Conservation (phyloP, 2,797 vertebrate genomes). For the Scolopax bukidnonensis region DNA sequence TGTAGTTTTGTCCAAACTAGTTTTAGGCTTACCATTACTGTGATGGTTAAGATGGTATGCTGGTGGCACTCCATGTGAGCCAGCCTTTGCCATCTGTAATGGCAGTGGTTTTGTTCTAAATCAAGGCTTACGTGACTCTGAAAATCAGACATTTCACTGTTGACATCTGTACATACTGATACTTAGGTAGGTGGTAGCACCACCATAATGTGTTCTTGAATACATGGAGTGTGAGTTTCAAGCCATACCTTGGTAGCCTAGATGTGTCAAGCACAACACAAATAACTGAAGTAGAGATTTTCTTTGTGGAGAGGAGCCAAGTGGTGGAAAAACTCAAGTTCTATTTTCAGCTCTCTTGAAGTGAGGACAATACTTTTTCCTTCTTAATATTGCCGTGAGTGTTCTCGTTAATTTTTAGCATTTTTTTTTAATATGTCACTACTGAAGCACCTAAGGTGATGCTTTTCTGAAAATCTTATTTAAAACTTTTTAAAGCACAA, state of each 20-base stretch:
- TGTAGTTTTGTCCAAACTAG: background rate
- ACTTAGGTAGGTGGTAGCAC: background rate
- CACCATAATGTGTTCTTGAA: background rate
- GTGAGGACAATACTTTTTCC: background rate
- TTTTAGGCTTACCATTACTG: background rate
- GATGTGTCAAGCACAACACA: background rate
- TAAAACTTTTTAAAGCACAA: background rate
- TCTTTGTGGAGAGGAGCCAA: background rate
- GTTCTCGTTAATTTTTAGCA: background rate
- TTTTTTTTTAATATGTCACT: background rate
- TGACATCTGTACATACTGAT: background rate
- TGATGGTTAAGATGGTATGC: fast-evolving
- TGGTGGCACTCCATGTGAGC: background rate
- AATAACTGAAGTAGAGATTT: background rate
- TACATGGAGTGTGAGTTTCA: background rate
- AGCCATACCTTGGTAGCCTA: background rate
- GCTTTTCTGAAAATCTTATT: background rate
- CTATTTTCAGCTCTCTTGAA: background rate
- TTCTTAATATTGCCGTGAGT: background rate
- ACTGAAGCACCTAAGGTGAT: fast-evolving
- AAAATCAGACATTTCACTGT: background rate
- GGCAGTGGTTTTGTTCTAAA: background rate
- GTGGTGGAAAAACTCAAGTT: background rate
- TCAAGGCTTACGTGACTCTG: background rate
- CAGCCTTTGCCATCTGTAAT: background rate